Conservation (phyloP, 2,888 invertebrate species). For the Epirrhoe alternata region DNA sequence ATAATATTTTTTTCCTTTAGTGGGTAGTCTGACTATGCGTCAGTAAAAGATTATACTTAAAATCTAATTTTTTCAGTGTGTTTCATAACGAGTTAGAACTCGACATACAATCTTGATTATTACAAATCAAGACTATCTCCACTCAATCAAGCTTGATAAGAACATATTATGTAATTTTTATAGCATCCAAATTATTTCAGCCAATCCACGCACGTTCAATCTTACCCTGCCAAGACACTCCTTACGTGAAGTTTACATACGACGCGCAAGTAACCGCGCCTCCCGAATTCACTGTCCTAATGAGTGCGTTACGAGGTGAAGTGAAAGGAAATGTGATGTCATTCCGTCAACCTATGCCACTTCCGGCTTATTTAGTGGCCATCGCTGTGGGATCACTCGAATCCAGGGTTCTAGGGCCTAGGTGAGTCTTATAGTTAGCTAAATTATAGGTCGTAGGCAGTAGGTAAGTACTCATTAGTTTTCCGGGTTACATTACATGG, state of each 20-base stretch:
- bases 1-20: no score
- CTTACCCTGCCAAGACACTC: constrained; percentile 96
- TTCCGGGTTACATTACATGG: no score
- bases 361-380: constrained; percentile 96
- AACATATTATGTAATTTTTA: not conserved
- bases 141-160: no score
- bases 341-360: constrained; percentile 92
- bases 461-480: no score
- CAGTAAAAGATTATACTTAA: no score
- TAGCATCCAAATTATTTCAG: constrained; percentile 64
- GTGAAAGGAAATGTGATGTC: constrained; percentile 75
- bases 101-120: no score
- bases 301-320: constrained; percentile 91
- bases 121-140: no score
- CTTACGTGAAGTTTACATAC: constrained; percentile 94
- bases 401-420: constrained; percentile 90
- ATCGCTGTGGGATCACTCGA: constrained; percentile 94
- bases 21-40: no score
- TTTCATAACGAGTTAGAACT: no score
- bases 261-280: constrained; percentile 90
- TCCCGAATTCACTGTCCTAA: constrained; percentile 90
- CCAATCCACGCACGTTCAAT: constrained; percentile 96
- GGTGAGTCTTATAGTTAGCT: constrained; percentile 53
- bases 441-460: no score
- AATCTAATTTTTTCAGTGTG: no score